These are phyloP conservation scores for Camelus bactrianus DNA, from an alignment of 2,113 vertebrate species.

Conservation along the genomic window DNA sequence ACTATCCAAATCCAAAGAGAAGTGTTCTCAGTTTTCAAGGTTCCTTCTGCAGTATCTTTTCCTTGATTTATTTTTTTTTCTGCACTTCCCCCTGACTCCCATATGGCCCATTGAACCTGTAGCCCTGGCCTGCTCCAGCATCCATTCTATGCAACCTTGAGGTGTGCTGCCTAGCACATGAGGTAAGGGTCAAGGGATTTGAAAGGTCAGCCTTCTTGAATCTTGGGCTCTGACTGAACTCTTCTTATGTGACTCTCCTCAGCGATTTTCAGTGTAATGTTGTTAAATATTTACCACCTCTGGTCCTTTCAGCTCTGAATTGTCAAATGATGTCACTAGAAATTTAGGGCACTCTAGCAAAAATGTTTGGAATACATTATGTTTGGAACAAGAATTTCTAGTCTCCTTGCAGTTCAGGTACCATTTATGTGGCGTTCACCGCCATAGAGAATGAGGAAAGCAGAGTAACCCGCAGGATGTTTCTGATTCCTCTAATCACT, in stretches of 20 bases:
- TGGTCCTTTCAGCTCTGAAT: background rate
- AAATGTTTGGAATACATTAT: background rate
- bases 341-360: background rate
- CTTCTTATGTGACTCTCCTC: background rate
- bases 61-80: background rate
- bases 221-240: background rate
- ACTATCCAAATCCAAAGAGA: background rate
- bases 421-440: background rate
- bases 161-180: background rate
- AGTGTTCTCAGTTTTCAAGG: background rate
- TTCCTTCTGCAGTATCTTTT: background rate
- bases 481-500: background rate
- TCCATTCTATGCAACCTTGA: background rate
- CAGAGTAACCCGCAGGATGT: background rate
- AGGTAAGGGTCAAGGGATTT: background rate
- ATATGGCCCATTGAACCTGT: too few species aligned
- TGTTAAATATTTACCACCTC: conserved; percentile 5
- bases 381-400: background rate
- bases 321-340: background rate
- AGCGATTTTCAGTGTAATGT: background rate
- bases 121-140: background rate
- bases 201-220: background rate
- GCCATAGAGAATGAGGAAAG: background rate
- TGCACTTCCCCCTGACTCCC: background rate
- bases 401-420: background rate